Evolutionary conservation across 2,888 invertebrate genomes (phyloP), one percentile per base, ranked within the genome.

Genomic region (Galerucella calmariensis): DNA sequence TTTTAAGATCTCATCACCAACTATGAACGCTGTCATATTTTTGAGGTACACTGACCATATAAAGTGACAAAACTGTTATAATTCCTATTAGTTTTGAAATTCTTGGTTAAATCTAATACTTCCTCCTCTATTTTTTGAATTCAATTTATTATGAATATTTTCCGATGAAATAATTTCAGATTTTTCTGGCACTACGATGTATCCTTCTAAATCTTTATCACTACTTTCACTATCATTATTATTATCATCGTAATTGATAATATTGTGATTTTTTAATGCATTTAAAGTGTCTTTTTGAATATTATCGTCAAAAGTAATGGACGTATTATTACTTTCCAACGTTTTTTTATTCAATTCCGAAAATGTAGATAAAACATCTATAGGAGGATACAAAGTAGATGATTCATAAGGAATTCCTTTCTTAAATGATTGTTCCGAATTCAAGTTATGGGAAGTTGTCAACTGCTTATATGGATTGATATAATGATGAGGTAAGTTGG

Each of bases 281-380:
- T n/a, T 46, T 10, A 12, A 46, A 46, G 46, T 46, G 12, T 46
- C 46, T 48, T 48, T 48, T 14, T 11, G 48, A 12, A 14, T 14
- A 16, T 53, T 14, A n/a, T 16, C 53, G 14, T 53, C 53, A 14
- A 48, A 14, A 11, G 48, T 14, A 4, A 48, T 14, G 14, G 48
- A 5, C 16, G 5, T n/a, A 53, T 53, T 16, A n/a, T n/a, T 3
- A 10, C 46, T 53, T 14, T n/a, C 14, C 27, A 69, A 14, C 6
- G 46, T n/a, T 12, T 69, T 61, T 44, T 61, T 46, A 35, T 69
- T 69, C 2, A 69, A 20, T 61, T 12, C 51, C 1, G 35, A 10
- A 62, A 69, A 69, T 20, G 27, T 61, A 8, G 69, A 69, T 12
- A 69, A n/a, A 27, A 69, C 69, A n/a, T 69, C 69, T 48, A 69